Conservation (phyloP, 2,113 vertebrate species). For the Alaudala cheleensis region DNA sequence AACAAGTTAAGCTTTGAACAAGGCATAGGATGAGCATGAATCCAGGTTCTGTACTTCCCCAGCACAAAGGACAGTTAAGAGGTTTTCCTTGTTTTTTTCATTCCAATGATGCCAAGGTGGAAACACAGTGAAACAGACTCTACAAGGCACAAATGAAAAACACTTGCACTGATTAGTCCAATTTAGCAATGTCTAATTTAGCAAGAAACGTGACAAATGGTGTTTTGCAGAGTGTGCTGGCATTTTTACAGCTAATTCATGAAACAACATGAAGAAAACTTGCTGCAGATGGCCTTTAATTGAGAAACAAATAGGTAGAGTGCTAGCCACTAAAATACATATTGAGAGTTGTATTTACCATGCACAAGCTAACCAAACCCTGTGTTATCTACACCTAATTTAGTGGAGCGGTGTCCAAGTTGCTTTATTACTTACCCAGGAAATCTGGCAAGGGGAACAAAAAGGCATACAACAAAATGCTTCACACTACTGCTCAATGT, state of each 20-base stretch:
- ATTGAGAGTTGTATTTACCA: neutral
- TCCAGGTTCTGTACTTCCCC: neutral
- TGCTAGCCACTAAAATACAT: neutral
- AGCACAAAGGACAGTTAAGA: neutral
- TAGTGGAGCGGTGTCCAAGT: neutral
- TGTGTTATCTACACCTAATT: neutral
- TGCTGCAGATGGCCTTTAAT: neutral
- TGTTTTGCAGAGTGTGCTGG: neutral
- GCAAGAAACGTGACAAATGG: neutral
- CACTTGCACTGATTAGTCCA: neutral
- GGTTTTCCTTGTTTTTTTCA: neutral
- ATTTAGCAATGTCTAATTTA: neutral
- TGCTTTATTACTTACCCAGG: neutral
- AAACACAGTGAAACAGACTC: neutral
- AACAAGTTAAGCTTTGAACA: neutral
- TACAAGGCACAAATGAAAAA: neutral
- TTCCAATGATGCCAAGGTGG: too few species aligned
- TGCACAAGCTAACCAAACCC: neutral
- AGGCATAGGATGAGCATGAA: neutral
- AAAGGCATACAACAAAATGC: neutral
- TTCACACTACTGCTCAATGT: neutral
- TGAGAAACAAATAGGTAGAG: neutral
- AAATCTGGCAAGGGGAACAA: neutral
- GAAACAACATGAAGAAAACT: neutral
- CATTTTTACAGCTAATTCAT: neutral